Evolutionary conservation across 2,113 vertebrate genomes (phyloP), one percentile per base, ranked within the genome.

Genomic region (Columba janthina): DNA sequence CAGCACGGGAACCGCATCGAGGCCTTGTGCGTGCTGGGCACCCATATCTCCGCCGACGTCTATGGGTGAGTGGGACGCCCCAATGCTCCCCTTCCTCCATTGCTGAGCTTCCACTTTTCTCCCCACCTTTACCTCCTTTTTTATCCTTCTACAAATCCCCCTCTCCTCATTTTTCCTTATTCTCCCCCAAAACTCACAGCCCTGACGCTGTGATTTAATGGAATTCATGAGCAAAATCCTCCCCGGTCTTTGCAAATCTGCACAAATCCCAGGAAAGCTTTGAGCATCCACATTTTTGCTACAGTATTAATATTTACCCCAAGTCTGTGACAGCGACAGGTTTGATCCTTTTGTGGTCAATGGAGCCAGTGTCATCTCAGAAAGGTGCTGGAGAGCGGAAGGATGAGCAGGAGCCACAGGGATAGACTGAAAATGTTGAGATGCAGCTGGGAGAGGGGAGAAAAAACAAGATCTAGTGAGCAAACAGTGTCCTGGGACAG

Each of bases 1-100:
- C 98, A 97, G 65, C 96, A 95, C 18, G 98, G 98, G 24, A 96
- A 95, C 95, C 97, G 98, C 89, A 97, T 98, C 22, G 96, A 98
- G 92, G 97, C 97, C 18, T 91, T 98, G 48, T 98, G 97, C 11
- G 97, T 98, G 92, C 91, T 98, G 91, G 97, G 97, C 83, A 96
- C 96, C 51, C 58, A 3, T 14, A 73, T 98, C 90, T 93, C 93
- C 58, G 92, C 93, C 2, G 95, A 98, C 4, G 72, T 97, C 77
- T 97, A 69, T 2, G 93, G 97, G 97, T 98, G 91, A 98, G 97
- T 85, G 9, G 15, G 32, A 38, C 18, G 0, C 60, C 18, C 32
- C 21, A 25, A 12, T 1, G 0, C 12, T 54, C 31, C 25, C 38
- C 13, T 53, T 42, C 38, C 36, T 31, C 53, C 32, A 2, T 6